These are phyloP conservation scores for Cepaea nemoralis DNA, from an alignment of 1,140 invertebrate species.

Conservation along the genomic window DNA sequence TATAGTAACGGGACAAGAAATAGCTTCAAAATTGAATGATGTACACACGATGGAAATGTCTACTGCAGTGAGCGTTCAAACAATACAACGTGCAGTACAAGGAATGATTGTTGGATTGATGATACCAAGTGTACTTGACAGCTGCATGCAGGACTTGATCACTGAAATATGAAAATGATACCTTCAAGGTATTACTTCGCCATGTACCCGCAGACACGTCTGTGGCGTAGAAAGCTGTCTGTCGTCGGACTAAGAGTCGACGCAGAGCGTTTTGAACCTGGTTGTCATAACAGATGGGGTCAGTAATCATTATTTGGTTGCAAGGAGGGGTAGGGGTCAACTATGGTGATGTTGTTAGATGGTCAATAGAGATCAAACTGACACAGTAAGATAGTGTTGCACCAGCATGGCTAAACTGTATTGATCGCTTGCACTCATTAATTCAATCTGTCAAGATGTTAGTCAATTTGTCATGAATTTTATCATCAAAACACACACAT, in stretches of 20 bases:
- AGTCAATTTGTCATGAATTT: too few species aligned
- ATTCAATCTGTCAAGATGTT: too few species aligned
- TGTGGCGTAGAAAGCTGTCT: constrained; percentile 18
- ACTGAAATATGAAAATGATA: background rate
- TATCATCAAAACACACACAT: too few species aligned
- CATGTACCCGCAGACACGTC: constrained; percentile 10
- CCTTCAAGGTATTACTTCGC: constrained; percentile 5
- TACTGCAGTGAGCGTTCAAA: background rate
- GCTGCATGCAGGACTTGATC: background rate
- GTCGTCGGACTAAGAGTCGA: constrained; percentile 17
- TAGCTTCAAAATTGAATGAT: too few species aligned
- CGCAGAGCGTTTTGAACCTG: constrained; percentile 7
- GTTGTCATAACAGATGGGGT: background rate
- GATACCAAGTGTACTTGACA: background rate
- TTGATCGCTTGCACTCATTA: too few species aligned
- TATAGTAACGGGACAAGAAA: too few species aligned
- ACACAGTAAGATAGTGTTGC: too few species aligned
- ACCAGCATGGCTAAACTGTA: too few species aligned
- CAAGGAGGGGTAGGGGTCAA: too few species aligned
- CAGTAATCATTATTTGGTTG: background rate
- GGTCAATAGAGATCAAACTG: too few species aligned
- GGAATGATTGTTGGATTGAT: background rate
- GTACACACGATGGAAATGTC: too few species aligned
- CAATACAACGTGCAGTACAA: background rate
- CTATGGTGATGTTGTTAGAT: too few species aligned